Evolutionary conservation across 1,140 invertebrate genomes (phyloP).

Genomic region (Tetranychus urticae): DNA sequence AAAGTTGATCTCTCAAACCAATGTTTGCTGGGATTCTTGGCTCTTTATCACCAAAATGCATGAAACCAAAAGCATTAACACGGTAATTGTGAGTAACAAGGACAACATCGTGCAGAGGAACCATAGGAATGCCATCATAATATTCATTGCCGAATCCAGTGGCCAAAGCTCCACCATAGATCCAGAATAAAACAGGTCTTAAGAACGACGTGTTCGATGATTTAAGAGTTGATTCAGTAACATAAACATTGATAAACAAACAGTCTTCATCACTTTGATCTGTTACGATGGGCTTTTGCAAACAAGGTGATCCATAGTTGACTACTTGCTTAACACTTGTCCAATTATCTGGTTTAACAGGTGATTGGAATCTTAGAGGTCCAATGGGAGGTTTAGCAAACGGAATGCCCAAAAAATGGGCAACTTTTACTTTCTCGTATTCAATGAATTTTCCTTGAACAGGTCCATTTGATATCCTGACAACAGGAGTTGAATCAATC

Average conservation of each 20-base stretch:
- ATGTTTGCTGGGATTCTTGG: constrained; percentile 21
- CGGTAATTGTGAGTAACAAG: constrained; percentile 85
- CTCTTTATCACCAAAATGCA: neutral
- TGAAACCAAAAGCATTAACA: constrained; percentile 37
- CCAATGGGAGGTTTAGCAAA: neutral
- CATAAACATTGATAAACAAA: neutral
- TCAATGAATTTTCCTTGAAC: too few species aligned
- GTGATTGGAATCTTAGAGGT: neutral
- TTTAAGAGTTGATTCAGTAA: neutral
- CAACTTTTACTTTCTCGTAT: neutral
- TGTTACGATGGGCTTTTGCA: neutral
- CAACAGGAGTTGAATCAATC: too few species aligned
- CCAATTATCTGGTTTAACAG: neutral
- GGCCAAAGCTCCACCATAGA: neutral
- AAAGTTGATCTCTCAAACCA: constrained; percentile 35
- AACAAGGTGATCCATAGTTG: neutral
- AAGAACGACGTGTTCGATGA: neutral
- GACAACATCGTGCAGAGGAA: constrained; percentile 70
- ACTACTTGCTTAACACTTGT: neutral
- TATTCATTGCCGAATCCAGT: neutral
- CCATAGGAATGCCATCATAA: too few species aligned
- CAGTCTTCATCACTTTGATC: neutral
- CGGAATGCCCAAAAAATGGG: neutral
- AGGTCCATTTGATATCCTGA: too few species aligned
- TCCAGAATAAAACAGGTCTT: neutral